Evolutionary conservation across 1,140 invertebrate genomes (phyloP).

Genomic region (Drosophila fuyamai): DNA sequence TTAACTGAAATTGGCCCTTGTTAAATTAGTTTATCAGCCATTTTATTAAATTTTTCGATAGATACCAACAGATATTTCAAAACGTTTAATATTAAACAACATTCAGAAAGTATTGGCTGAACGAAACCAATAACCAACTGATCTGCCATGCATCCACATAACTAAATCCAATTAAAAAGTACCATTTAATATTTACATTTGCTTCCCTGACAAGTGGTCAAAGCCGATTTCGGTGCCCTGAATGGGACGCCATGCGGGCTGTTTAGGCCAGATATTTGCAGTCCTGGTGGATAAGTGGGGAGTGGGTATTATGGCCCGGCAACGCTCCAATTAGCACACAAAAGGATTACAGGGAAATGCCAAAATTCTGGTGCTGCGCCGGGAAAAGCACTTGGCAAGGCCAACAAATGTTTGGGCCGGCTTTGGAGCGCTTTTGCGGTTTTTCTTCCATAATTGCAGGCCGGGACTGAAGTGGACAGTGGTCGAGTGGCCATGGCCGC

Average conservation of each 20-base stretch:
- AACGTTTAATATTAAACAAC: not conserved
- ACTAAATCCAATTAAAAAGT: conserved; percentile 67
- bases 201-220: conserved; percentile 52
- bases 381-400: conserved; percentile 31
- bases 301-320: conserved; percentile 53
- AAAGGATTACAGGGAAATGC: conserved; percentile 72
- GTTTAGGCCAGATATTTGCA: conserved; percentile 62
- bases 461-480: conserved; percentile 21
- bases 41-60: no score
- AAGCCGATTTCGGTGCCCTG: conserved; percentile 64
- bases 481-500: conserved; percentile 16
- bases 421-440: conserved; percentile 51
- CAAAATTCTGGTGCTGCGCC: conserved; percentile 51
- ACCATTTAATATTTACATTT: conserved; percentile 67
- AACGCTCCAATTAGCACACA: conserved; percentile 80
- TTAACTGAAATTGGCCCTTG: no score
- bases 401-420: conserved; percentile 30
- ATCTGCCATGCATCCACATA: conserved; percentile 21
- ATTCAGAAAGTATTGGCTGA: not conserved
- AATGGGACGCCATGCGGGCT: conserved; percentile 34
- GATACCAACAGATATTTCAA: no score
- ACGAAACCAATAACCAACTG: not conserved
- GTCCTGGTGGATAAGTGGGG: not conserved
- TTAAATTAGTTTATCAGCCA: no score
- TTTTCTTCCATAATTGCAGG: conserved; percentile 60